These are phyloP conservation scores for Coregonus sp. DNA, from an alignment of 2,797 vertebrate species.

Conservation along the genomic window DNA sequence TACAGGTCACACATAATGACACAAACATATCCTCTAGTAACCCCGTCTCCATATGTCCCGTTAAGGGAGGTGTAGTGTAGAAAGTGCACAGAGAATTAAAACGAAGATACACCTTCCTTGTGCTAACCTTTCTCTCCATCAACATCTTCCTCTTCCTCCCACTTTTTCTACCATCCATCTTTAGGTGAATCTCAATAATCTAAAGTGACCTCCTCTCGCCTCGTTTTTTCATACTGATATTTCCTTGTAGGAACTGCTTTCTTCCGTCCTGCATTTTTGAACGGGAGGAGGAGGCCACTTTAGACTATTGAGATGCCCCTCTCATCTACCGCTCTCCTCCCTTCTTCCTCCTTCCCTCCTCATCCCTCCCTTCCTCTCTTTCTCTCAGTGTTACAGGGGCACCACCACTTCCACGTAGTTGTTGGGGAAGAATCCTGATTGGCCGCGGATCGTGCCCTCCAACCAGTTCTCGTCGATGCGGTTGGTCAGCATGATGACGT, in stretches of 20 bases:
- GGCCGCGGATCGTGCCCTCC: slow-evolving; percentile 87
- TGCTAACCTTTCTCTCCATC: background rate
- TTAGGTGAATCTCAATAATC: background rate
- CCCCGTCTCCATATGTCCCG: slow-evolving; percentile 7
- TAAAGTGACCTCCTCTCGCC: background rate
- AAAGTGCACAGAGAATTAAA: slow-evolving; percentile 59
- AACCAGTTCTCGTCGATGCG: slow-evolving; percentile 98
- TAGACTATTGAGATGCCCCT: slow-evolving; percentile 10
- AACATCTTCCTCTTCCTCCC: background rate
- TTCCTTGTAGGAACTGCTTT: background rate
- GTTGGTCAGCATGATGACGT: slow-evolving; percentile 91
- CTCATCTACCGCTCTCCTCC: too few species aligned
- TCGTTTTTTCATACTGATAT: background rate
- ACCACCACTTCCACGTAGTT: slow-evolving; percentile 96
- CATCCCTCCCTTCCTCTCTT: background rate
- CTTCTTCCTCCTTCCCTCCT: background rate
- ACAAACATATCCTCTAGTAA: slow-evolving; percentile 1
- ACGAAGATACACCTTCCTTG: background rate
- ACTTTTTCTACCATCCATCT: slow-evolving; percentile 1
- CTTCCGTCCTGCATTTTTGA: background rate
- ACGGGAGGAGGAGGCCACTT: background rate
- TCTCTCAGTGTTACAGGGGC: slow-evolving; percentile 80
- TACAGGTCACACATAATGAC: too few species aligned
- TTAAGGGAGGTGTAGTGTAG: slow-evolving; percentile 40
- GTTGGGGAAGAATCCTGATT: slow-evolving; percentile 90